Conservation (phyloP, 2,888 invertebrate genomes). For the Dolichopus griseipennis region DNA sequence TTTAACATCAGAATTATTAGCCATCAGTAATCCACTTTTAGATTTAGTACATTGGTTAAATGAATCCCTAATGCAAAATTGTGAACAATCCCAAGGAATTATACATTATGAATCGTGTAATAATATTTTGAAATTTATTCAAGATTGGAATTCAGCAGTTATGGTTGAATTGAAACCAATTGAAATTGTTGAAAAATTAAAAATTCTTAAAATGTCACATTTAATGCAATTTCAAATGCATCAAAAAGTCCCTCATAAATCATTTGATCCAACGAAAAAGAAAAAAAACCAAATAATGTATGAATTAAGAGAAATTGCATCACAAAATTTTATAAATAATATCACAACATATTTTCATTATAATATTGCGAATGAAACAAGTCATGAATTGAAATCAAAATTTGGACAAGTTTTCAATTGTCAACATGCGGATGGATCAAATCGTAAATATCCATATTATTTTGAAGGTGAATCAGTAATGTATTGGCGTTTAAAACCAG, state of each 20-base stretch:
- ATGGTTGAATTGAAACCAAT: slow-evolving; percentile 23
- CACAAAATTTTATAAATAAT: slow-evolving; percentile 39
- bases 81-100: slow-evolving; percentile 32
- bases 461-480: slow-evolving; percentile 42
- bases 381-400: slow-evolving; percentile 38
- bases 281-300: slow-evolving; percentile 27
- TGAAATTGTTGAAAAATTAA: slow-evolving; percentile 33
- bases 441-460: slow-evolving; percentile 37
- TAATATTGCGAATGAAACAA: slow-evolving; percentile 36
- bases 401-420: slow-evolving; percentile 42
- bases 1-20: slow-evolving; percentile 36
- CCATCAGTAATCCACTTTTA: slow-evolving; percentile 34
- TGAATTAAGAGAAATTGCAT: slow-evolving; percentile 38
- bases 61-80: slow-evolving; percentile 35
- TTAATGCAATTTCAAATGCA: slow-evolving; percentile 42
- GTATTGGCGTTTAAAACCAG: slow-evolving; percentile 42
- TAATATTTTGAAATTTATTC: slow-evolving; percentile 36
- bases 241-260: slow-evolving; percentile 30
- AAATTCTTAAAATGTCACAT: slow-evolving; percentile 33
- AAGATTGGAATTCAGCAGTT: slow-evolving; percentile 34
- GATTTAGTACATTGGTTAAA: slow-evolving; percentile 38
- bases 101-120: slow-evolving; percentile 34
- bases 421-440: slow-evolving; percentile 36
- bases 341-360: slow-evolving; percentile 41
- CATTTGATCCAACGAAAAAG: background rate